phyloP scores from a whole-genome alignment of 2,113 vertebrate genomes.

The Rhea pennata region DNA sequence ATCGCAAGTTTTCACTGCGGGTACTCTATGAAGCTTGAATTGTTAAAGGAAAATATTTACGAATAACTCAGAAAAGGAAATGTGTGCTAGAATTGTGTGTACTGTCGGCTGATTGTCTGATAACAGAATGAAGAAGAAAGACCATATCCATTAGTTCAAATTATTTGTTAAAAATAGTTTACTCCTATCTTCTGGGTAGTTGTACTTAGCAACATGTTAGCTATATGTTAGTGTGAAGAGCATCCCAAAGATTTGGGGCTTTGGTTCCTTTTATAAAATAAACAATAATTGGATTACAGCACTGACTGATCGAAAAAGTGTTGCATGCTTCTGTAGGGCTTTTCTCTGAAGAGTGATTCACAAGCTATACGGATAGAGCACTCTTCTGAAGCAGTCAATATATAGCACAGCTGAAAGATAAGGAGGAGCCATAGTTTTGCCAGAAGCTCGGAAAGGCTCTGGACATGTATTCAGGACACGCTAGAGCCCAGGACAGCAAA shows the following conservation, averaged over 20 bases:
- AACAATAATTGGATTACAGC: background rate
- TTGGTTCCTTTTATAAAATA: background rate
- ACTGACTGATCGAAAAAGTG: background rate
- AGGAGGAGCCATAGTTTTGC: background rate
- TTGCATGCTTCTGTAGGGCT: background rate
- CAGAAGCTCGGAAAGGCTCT: background rate
- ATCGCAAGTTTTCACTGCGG: background rate
- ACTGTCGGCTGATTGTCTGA: constrained; percentile 17
- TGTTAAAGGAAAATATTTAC: constrained; percentile 24
- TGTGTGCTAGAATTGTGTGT: background rate
- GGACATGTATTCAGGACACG: background rate
- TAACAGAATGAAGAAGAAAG: background rate
- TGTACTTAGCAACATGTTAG: background rate
- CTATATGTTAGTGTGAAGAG: background rate
- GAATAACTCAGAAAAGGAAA: constrained; percentile 16
- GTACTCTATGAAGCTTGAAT: background rate
- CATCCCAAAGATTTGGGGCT: background rate
- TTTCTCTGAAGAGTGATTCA: background rate
- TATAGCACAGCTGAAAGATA: background rate
- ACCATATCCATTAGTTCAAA: background rate
- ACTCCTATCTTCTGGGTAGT: background rate
- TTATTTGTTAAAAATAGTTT: background rate
- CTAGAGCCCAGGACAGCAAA: background rate
- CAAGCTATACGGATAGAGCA: background rate
- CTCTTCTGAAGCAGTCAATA: background rate